Evolutionary conservation across 2,888 invertebrate species (phyloP).

Genomic region (Thymelicus acteon): DNA sequence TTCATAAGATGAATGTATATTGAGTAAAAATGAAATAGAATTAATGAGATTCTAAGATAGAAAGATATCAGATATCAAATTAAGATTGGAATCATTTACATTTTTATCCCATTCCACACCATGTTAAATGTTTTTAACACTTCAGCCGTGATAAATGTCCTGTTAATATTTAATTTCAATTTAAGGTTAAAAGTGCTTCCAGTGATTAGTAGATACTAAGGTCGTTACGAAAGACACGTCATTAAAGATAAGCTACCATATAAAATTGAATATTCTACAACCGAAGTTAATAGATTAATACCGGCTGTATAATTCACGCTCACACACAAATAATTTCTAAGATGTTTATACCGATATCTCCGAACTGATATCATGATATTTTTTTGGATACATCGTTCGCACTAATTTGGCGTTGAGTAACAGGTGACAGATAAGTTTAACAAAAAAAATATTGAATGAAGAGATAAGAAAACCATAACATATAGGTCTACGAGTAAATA

Average conservation of each 20-base stretch:
- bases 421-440: too few species aligned
- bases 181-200: slow-evolving; percentile 11
- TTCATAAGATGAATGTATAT: slow-evolving; percentile 59
- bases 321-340: neutral
- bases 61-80: slow-evolving; percentile 32
- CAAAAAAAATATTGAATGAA: too few species aligned
- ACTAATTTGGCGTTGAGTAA: too few species aligned
- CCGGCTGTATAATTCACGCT: neutral
- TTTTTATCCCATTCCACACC: slow-evolving; percentile 22
- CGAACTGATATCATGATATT: too few species aligned
- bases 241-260: slow-evolving; percentile 13
- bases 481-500: too few species aligned
- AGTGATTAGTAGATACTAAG: neutral
- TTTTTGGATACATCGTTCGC: too few species aligned
- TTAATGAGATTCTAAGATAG: slow-evolving; percentile 37
- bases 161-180: slow-evolving; percentile 20
- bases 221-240: slow-evolving; percentile 13
- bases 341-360: neutral
- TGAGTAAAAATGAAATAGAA: slow-evolving; percentile 43
- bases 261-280: slow-evolving; percentile 8
- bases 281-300: slow-evolving; percentile 12
- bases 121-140: slow-evolving; percentile 27
- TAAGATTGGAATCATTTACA: slow-evolving; percentile 27
- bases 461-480: too few species aligned
- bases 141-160: slow-evolving; percentile 18